Evolutionary conservation across 2,797 vertebrate species (phyloP).

Genomic region (Tapirus indicus): DNA sequence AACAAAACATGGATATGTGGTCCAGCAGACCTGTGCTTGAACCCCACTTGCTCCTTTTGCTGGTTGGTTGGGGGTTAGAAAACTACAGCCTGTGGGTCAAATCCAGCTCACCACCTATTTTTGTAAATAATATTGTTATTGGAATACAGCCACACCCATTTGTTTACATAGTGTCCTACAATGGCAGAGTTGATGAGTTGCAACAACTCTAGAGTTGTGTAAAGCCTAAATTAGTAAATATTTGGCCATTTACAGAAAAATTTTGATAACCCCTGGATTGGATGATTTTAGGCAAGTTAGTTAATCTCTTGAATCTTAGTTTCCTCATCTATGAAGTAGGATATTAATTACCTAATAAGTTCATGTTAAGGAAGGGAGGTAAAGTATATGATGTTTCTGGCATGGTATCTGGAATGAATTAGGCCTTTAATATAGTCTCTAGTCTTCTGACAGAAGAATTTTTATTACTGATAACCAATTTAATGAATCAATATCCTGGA

Average conservation of each 20-base stretch:
- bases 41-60: not conserved
- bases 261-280: not conserved
- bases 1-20: not conserved
- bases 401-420: not conserved
- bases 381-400: not conserved
- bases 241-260: not conserved
- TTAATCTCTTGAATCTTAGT: not conserved
- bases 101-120: not conserved
- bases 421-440: not conserved
- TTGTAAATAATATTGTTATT: not conserved
- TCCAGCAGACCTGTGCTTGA: not conserved
- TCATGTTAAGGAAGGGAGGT: not conserved
- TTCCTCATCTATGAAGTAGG: not conserved
- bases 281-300: not conserved
- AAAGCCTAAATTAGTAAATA: constrained; percentile 34
- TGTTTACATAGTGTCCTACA: not conserved
- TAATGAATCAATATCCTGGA: not conserved
- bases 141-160: not conserved
- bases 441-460: not conserved
- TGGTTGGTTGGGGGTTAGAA: not conserved
- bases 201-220: not conserved
- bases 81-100: not conserved
- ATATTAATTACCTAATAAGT: not conserved
- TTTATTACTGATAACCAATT: constrained; percentile 6
- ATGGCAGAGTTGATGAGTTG: not conserved